Base-by-base conservation (phyloP, 1,140 invertebrate species). In the Limonius californicus region DNA sequence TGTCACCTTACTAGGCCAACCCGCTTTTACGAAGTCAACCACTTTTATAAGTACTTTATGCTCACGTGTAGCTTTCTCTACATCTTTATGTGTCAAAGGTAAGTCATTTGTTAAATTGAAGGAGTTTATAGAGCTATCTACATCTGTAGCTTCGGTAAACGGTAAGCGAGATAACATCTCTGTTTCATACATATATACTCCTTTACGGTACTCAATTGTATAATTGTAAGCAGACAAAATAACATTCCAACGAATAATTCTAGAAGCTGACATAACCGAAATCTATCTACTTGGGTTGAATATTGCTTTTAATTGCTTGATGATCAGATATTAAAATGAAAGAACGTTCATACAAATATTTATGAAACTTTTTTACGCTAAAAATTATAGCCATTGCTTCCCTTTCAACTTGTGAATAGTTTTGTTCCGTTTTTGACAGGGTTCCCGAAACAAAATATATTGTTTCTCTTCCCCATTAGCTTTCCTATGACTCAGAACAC, bases 331-430 rank as follows among this genome's bases (percentile, higher is more conserved):
- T n/a, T 45, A 45, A 45, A 45, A 45, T 45, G 16, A 45, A 45
- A 45, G 43, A 18, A 6, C 43, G 12, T 18, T 14, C 43, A 45
- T 59, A n/a, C n/a, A n/a, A n/a, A n/a, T n/a, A n/a, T n/a, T n/a
- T n/a, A 60, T 67, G 53, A 57, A 67, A 64, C 50, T 66, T 63
- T 72, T 71, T 78, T 77, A 74, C 77, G 78, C 73, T 73, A 72
- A 68, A 71, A 62, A 56, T 66, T 11, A 73, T 70, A 4, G 69
- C 66, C 9, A 73, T 18, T 0, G 68, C 72, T 58, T 76, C 70
- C 20, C 61, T 58, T 4, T 74, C 69, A 9, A 74, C 61, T 18
- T 70, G 69, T 15, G 65, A 62, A 54, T 67, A 68, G 55, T 64
- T 70, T 60, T 56, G 32, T 50, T 68, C 68, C 2, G 63, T 32